Base-by-base conservation (phyloP, 2,113 vertebrate species). In the Crotalus tigris region DNA sequence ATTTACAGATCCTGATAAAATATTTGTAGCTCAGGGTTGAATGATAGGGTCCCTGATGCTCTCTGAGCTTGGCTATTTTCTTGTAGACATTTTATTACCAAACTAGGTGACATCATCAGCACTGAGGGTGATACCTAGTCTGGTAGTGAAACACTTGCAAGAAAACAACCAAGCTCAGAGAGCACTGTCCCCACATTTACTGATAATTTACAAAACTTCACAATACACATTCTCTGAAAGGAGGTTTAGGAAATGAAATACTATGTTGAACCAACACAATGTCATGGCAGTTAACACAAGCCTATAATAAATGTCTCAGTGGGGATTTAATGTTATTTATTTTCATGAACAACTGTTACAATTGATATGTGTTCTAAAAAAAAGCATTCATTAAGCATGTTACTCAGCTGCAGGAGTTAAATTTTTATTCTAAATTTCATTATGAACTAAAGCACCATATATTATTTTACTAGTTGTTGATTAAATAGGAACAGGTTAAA, bases 401-500 rank as follows among this genome's bases (percentile, higher is more conserved):
- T 49, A 1, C 26, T 91, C 29, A 94, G 59, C 1, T 51, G 53
- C 89, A 26, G 58, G 7, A 46, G 89, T 93, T 92, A 93, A 85
- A 51, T 57, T 61, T 61, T 3, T 51, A n/a, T 92, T 61, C n/a
- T 0, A 64, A 11, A 51, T 93, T 89, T 93, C 54, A 61, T 91
- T 9, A 7, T 55, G 46, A 95, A 11, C 54, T 11, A 61, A 33
- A 75, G 59, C n/a, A 87, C 19, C 92, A 85, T 39, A 92, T 0
- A 1, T 91, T 94, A 81, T 33, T 92, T 95, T 58, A 93, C 2
- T 87, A 7, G 0, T 0, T 87, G n/a, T 92, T 94, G 96, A 49
- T 95, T 95, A 96, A 90, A 88, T 53, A 29, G 86, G 29, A 92
- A 92, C 91, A 88, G 90, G 44, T 93, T 94, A 85, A 53, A 87